A percentile compares a stretch with the other conserved stretches of the same genome.
Evolutionary conservation across 2,113 vertebrate genomes (phyloP).

Genomic region (Pterocles orientalis): DNA sequence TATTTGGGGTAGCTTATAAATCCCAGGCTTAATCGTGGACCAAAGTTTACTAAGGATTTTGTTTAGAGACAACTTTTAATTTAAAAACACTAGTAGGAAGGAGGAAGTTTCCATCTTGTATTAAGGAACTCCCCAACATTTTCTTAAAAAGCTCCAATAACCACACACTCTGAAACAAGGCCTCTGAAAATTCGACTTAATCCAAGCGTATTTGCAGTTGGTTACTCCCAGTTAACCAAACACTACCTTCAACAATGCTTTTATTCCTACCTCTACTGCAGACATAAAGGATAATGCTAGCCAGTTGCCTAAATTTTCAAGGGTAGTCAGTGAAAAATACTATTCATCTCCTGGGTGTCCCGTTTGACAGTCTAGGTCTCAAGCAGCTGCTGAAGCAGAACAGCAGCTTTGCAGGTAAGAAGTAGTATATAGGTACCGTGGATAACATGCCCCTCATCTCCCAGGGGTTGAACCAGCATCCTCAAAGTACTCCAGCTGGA

Average conservation of each 20-base stretch:
- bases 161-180: background rate
- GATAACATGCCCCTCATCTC: background rate
- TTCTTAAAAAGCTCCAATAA: background rate
- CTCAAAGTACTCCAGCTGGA: background rate
- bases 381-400: background rate
- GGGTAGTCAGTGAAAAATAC: background rate
- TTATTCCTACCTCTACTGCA: background rate
- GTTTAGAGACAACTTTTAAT: background rate
- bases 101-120: background rate
- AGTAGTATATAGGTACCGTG: background rate
- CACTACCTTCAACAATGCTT: background rate
- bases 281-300: background rate
- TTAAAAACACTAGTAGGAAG: background rate
- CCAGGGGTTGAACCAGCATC: background rate
- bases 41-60: background rate
- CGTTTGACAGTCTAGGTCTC: background rate
- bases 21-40: background rate
- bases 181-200: background rate
- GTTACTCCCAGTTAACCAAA: background rate
- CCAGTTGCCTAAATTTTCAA: background rate
- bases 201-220: fast-evolving
- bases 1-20: background rate
- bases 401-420: background rate
- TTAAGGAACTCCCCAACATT: background rate
- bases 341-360: background rate